phyloP scores from a whole-genome alignment of 2,888 invertebrate species.

The Tortrix viridana region DNA sequence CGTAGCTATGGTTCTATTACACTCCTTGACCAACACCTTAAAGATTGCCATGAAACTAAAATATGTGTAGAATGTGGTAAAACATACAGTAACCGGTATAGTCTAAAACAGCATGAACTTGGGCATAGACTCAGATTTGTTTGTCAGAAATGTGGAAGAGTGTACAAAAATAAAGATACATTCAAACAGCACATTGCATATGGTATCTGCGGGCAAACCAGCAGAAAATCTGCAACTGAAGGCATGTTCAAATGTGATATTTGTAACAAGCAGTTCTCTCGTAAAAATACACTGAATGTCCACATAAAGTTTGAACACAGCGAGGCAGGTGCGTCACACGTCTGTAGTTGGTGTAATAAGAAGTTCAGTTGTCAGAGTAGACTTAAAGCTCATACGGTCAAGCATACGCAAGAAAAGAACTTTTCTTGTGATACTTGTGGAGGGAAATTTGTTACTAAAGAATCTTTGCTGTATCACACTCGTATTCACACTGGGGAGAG shows the following conservation, averaged over 20 bases:
- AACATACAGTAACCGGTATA: slow-evolving; percentile 44
- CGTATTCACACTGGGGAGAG: slow-evolving; percentile 57
- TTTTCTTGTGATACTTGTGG: slow-evolving; percentile 52
- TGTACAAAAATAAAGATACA: slow-evolving; percentile 48
- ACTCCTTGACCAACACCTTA: slow-evolving; percentile 47
- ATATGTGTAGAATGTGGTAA: slow-evolving; percentile 56
- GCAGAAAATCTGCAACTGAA: slow-evolving; percentile 41
- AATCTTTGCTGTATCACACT: slow-evolving; percentile 53
- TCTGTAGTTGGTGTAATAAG: slow-evolving; percentile 55
- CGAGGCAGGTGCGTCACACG: slow-evolving; percentile 42
- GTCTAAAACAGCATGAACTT: slow-evolving; percentile 49
- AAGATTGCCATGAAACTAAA: slow-evolving; percentile 42
- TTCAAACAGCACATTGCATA: slow-evolving; percentile 48
- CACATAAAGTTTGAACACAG: slow-evolving; percentile 55
- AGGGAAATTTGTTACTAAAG: slow-evolving; percentile 51
- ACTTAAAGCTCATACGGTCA: slow-evolving; percentile 51
- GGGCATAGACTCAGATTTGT: slow-evolving; percentile 44
- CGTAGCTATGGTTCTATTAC: slow-evolving; percentile 45
- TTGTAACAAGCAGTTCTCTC: slow-evolving; percentile 51
- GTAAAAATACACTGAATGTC: slow-evolving; percentile 47
- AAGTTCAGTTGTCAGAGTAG: slow-evolving; percentile 49
- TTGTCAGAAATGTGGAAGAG: slow-evolving; percentile 53
- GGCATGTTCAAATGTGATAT: slow-evolving; percentile 48
- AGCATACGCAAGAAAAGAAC: slow-evolving; percentile 56
- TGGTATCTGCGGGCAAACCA: slow-evolving; percentile 44